Evolutionary conservation across 2,113 vertebrate species (phyloP), one percentile per base, ranked within the genome.

Genomic region (Alosa alosa): DNA sequence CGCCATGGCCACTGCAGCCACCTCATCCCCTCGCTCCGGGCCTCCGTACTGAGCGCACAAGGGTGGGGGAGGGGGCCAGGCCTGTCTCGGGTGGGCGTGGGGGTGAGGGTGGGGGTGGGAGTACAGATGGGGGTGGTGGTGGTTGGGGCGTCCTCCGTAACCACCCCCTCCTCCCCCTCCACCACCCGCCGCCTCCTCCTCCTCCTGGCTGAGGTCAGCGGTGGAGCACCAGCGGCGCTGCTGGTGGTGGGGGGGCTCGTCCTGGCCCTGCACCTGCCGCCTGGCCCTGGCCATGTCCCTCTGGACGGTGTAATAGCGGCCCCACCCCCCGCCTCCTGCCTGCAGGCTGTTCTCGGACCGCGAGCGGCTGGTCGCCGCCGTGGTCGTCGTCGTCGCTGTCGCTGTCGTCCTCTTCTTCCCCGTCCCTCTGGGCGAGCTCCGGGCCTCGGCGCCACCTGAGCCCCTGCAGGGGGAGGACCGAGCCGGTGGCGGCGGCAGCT

Each of bases 281-380:
- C 72, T 91, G 92, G 18, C 44, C 81, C n/a, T 91, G 92, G 84
- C 85, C 87, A 90, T 93, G 72, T 92, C 93, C 31, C 95, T 90
- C 46, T 95, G 96, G 0, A 95, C 94, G 1, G 96, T 96, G 75
- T 95, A 95, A 87, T 96, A 96, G 85, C 95, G 93, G 36, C 95
- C 93, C 0, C 94, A 18, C 25, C 7, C 91, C 31, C 52, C 92
- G 88, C 1, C 92, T 90, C 84, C 95, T 4, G 41, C 41, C 72
- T 95, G 88, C 10, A 96, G 93, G 88, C 96, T 97, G 88, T 96
- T 97, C 88, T 98, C 97, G 0, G 97, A 97, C 88, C 95, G 96
- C 0, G 96, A 97, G 81, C 96, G 95, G 78, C 93, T 93, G 4
- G 96, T 22, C 55, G 55, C 18, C 55, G 68, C 4, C 0, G 55